These are phyloP conservation scores for Epizoanthus illoricatus DNA, from an alignment of 92 coral and sea anemone species.

Conservation along the genomic window DNA sequence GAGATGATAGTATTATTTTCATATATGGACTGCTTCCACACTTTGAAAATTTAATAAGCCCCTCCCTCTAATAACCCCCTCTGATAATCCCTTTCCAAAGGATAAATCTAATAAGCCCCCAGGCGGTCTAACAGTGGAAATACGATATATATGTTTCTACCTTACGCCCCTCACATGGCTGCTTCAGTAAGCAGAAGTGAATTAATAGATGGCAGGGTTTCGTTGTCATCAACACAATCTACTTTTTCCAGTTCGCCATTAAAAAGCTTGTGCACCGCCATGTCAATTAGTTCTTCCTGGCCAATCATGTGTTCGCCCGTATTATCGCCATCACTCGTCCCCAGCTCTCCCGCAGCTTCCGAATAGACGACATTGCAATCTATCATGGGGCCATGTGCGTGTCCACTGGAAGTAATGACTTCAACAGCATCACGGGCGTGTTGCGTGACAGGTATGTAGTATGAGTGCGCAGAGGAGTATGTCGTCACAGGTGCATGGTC, in stretches of 20 bases:
- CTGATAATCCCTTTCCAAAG: no score
- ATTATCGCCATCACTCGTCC: slow-evolving; percentile 57
- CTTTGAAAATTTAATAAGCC: no score
- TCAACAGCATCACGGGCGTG: slow-evolving; percentile 62
- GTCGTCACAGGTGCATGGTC: slow-evolving; percentile 46
- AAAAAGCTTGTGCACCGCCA: slow-evolving; percentile 85
- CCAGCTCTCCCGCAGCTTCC: slow-evolving; percentile 70
- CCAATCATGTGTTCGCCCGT: slow-evolving; percentile 63
- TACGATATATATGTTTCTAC: neutral
- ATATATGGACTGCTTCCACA: no score
- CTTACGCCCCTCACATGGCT: slow-evolving; percentile 50
- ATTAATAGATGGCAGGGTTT: slow-evolving; percentile 88
- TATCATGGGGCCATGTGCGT: slow-evolving; percentile 68
- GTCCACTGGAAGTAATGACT: slow-evolving; percentile 44
- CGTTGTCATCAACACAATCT: slow-evolving; percentile 81
- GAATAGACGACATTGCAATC: slow-evolving; percentile 61
- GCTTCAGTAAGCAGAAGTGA: slow-evolving; percentile 86
- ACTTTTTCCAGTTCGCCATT: slow-evolving; percentile 91
- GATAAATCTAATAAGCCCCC: no score
- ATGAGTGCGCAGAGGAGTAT: slow-evolving; percentile 58
- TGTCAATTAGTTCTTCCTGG: slow-evolving; percentile 89
- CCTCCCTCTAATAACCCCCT: no score
- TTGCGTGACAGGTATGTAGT: slow-evolving; percentile 67
- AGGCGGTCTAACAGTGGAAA: no score
- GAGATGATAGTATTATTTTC: no score